Evolutionary conservation across 2,113 vertebrate species (phyloP).

Genomic region (Forbesichthys agassizii): DNA sequence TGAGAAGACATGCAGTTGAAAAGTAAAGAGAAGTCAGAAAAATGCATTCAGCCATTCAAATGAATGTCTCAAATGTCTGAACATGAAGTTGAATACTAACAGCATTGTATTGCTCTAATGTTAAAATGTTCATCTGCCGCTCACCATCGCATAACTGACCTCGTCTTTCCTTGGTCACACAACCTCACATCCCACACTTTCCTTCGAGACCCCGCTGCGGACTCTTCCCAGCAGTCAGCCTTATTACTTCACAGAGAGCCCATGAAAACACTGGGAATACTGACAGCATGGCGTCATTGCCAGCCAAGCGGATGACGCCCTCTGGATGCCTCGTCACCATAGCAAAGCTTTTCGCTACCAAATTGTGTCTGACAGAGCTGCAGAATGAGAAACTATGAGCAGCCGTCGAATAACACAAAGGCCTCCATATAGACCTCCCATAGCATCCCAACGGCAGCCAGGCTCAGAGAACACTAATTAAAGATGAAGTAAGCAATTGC

Average conservation of each 20-base stretch:
- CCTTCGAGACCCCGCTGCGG: slow-evolving; percentile 2
- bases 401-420: slow-evolving; percentile 17
- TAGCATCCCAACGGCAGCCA: slow-evolving; percentile 33
- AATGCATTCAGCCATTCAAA: too few relatives aligned
- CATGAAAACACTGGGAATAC: slow-evolving; percentile 13
- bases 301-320: slow-evolving; percentile 32
- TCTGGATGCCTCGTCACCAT: background rate
- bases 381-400: slow-evolving; percentile 25
- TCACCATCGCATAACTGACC: background rate
- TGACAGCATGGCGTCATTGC: slow-evolving; percentile 20
- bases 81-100: too few relatives aligned
- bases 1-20: too few relatives aligned
- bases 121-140: background rate
- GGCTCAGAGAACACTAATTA: slow-evolving; percentile 42
- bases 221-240: slow-evolving; percentile 24
- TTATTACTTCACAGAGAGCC: slow-evolving; percentile 20
- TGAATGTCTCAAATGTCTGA: too few relatives aligned
- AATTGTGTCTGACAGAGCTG: slow-evolving; percentile 5
- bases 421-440: slow-evolving; percentile 13
- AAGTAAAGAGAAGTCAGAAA: too few relatives aligned
- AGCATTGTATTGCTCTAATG: too few relatives aligned
- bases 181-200: slow-evolving; percentile 17
- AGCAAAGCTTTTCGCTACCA: too few relatives aligned
- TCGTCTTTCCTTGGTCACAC: background rate
- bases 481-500: background rate